Base-by-base conservation (phyloP, 2,797 vertebrate species). In the Schizothorax lantsangensis region DNA sequence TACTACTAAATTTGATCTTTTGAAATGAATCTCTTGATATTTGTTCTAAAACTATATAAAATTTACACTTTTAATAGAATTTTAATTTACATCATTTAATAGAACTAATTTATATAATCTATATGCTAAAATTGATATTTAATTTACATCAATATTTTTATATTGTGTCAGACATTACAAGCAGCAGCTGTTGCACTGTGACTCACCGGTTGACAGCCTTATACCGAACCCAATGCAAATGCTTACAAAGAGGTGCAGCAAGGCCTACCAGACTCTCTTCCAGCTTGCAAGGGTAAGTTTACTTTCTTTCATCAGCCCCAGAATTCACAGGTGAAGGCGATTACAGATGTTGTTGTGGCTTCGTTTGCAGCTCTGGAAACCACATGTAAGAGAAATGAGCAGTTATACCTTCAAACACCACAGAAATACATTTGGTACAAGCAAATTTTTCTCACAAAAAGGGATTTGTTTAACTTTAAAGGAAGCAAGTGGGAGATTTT, bases 341-440 rank as follows among this genome's bases (percentile, higher is more conserved):
- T 40, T n/a, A n/a, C 11, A 83, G 40, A 85, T 8, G n/a, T 33
- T 81, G 30, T 19, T 40, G 11, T 87, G 82, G 54, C 14, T 52
- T 49, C 14, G 49, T 80, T 19, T 81, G 57, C 36, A 75, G 17
- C 6, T 84, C 47, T 33, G 38, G 11, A 74, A 68, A 82, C 80
- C 15, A 62, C 83, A 68, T 38, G 12, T 40, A 62, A 81, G 30
- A 77, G 43, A 84, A 64, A 86, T 68, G 4, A 88, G 54, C 26
- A 40, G 83, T 81, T 77, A 79, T 77, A 36, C 33, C 12, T 52
- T 80, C 23, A 68, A 38, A 62, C 84, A 73, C 69, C n/a, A 75
- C 14, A 80, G 69, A 77, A 59, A 72, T 85, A 5, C 49, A 77
- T 85, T 68, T 79, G 14, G 11, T 33, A 30, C n/a, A 57, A 62